Evolutionary conservation across 2,797 vertebrate species (phyloP).

Genomic region (Streptopelia turtur): DNA sequence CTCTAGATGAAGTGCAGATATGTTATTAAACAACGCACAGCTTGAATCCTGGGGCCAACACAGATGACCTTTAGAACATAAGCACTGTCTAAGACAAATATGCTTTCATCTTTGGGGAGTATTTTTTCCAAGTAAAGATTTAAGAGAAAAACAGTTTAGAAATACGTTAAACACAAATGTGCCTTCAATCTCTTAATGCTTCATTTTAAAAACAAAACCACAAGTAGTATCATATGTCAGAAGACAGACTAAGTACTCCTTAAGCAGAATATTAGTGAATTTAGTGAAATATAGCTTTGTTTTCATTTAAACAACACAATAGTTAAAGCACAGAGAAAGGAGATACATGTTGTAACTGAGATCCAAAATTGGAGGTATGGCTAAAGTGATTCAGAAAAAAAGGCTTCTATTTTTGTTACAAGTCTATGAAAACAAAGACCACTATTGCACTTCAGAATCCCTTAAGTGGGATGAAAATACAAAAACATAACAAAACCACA

Average conservation of each 20-base stretch:
- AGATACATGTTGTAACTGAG: neutral
- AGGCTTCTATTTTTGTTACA: neutral
- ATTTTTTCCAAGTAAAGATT: slow-evolving; percentile 70
- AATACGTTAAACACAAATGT: slow-evolving; percentile 59
- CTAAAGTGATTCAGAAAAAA: neutral
- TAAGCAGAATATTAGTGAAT: slow-evolving; percentile 4
- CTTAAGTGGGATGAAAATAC: slow-evolving; percentile 2
- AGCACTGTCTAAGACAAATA: slow-evolving; percentile 71
- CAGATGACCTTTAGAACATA: slow-evolving; percentile 72
- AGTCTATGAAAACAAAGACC: neutral
- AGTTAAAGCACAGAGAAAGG: slow-evolving; percentile 17
- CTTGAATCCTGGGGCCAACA: slow-evolving; percentile 64
- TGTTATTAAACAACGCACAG: slow-evolving; percentile 74
- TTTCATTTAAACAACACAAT: neutral
- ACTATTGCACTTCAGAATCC: neutral
- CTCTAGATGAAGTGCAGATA: slow-evolving; percentile 79
- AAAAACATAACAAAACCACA: neutral
- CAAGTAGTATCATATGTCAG: slow-evolving; percentile 44
- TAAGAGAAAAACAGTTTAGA: slow-evolving; percentile 63
- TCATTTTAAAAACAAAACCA: slow-evolving; percentile 52
- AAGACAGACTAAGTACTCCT: slow-evolving; percentile 22
- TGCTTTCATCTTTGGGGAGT: slow-evolving; percentile 60
- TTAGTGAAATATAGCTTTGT: neutral
- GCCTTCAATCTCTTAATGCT: slow-evolving; percentile 52
- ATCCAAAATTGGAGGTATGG: neutral